Evolutionary conservation across 2,797 vertebrate species (phyloP).

Genomic region (Hoplostethus atlanticus): DNA sequence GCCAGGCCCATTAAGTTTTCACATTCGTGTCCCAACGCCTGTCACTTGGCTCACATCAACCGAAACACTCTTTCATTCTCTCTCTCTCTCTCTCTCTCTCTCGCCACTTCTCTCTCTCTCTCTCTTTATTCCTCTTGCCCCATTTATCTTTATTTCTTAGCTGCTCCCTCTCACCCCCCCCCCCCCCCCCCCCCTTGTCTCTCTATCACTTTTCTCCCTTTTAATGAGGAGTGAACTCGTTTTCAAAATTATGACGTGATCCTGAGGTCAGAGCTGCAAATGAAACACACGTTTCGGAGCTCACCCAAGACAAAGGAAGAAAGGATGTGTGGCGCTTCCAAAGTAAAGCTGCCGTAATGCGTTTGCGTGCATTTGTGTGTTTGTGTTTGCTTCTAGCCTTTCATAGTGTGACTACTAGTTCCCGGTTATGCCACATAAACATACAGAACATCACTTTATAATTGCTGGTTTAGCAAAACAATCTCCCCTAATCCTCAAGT

Average conservation of each 20-base stretch:
- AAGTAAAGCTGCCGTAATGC: conserved; percentile 37
- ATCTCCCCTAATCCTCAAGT: conserved; percentile 32
- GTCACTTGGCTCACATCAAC: conserved; percentile 78
- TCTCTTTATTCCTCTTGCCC: conserved; percentile 55
- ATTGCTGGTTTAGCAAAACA: conserved; percentile 45
- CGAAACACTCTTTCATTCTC: conserved; percentile 68
- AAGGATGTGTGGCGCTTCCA: conserved; percentile 43
- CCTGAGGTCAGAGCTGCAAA: conserved; percentile 69
- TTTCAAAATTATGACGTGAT: conserved; percentile 74
- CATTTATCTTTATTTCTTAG: conserved; percentile 76
- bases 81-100: conserved; percentile 28
- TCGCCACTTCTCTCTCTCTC: conserved; percentile 2
- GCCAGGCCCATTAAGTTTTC: conserved; percentile 81
- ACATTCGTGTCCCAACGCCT: conserved; percentile 81
- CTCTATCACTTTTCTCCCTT: conserved; percentile 70
- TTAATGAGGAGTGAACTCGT: conserved; percentile 77
- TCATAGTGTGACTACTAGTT: conserved; percentile 37
- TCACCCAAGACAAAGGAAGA: conserved; percentile 46
- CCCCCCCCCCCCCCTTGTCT: neutral
- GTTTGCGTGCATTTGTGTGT: conserved; percentile 9
- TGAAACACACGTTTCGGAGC: conserved; percentile 70
- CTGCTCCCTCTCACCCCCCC: conserved; percentile 48
- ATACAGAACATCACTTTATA: conserved; percentile 28
- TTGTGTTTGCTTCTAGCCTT: neutral
- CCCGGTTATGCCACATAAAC: conserved; percentile 35